These are phyloP conservation scores for Hylaeus volcanicus DNA, from an alignment of 1,140 invertebrate genomes.

Conservation along the genomic window DNA sequence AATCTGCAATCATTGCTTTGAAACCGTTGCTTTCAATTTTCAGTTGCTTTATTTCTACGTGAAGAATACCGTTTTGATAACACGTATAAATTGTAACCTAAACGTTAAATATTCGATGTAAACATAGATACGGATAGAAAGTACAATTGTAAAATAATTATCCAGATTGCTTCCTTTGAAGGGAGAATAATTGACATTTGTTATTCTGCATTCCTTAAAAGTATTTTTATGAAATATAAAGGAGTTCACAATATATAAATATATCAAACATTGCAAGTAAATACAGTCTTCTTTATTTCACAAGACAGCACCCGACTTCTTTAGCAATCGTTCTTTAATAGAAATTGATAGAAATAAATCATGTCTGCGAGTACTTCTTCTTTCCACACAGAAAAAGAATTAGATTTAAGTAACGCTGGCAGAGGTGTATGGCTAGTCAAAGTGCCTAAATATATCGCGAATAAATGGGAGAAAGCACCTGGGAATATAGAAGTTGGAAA, in stretches of 20 bases:
- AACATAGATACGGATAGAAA: background rate
- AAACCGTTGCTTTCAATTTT: background rate
- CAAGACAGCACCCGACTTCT: background rate
- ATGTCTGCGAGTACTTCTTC: conserved; percentile 69
- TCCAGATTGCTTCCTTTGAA: too few relatives aligned
- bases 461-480: conserved; percentile 92
- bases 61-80: background rate
- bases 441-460: conserved; percentile 97
- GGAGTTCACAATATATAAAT: background rate
- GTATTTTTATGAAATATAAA: background rate
- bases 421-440: conserved; percentile 97
- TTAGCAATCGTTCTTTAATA: background rate
- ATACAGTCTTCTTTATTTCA: conserved; percentile 5
- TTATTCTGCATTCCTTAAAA: background rate
- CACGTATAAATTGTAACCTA: background rate
- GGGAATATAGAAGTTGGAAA: conserved; percentile 90
- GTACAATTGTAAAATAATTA: background rate
- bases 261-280: background rate
- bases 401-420: conserved; percentile 93
- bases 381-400: conserved; percentile 85
- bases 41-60: background rate
- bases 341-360: conserved; percentile 14
- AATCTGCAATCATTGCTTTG: background rate
- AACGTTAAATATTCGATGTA: background rate
- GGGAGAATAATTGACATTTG: background rate